Base-by-base conservation (phyloP, 2,888 invertebrate species). In the Lepidocyrtoides sp. region DNA sequence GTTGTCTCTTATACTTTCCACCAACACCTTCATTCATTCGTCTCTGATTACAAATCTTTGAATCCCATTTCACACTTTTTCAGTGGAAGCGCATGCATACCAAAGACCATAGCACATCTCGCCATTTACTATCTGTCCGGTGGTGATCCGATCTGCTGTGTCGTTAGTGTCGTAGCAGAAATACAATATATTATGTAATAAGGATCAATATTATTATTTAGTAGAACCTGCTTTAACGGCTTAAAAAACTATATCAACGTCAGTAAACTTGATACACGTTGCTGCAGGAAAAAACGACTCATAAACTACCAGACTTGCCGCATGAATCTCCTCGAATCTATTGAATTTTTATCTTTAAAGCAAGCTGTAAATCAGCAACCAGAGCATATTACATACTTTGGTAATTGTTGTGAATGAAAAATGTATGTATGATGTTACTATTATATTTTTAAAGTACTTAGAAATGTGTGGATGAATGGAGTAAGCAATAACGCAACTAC, bases 1-100 rank as follows among this genome's bases (percentile, higher is more conserved):
- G n/a, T n/a, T n/a, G n/a, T n/a, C n/a, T 36, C 77, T 44, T 23
- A 60, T 41, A 1, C 12, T 60, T 77, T 57, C 51, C 51, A 41
- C 48, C 48, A 23, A 41, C 36, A 29, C 51, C 44, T 89, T 60
- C 89, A 83, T 75, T 89, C 89, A 89, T 75, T 83, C 75, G 10
- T 89, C 89, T 89, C 89, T 83, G 44, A 63, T 89, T 89, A 75
- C 89, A 89, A 89, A 89, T 89, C 83, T 57, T 48, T 44, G 83
- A 89, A 83, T 89, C 89, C 69, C 60, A 89, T 82, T 89, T 89
- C 89, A 83, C 89, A 89, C 89, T 82, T 89, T 86, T 79, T 75
- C 83, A 36, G n/a, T n/a, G n/a, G n/a, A 23, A 36, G 29, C 32
- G 17, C 23, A 20, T 12, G 17, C 41, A 32, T 17, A 1, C 32